These are phyloP conservation scores for Heliangelus exortis DNA, from an alignment of 2,797 vertebrate species.

Conservation along the genomic window DNA sequence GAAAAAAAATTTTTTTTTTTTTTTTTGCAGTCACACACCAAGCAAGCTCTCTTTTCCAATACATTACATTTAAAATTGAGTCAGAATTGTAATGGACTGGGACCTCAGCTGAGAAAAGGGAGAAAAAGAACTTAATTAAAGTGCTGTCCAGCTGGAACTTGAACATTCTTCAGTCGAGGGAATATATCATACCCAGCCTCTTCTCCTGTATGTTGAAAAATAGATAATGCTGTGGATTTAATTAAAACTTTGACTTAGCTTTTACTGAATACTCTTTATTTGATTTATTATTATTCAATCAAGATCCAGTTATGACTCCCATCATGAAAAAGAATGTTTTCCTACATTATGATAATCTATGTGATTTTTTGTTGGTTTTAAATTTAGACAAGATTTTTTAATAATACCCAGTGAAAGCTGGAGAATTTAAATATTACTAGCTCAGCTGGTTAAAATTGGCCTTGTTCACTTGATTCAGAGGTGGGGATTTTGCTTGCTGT, in stretches of 20 bases:
- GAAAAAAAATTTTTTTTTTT: background rate
- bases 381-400: background rate
- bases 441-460: background rate
- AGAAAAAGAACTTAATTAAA: conserved; percentile 65
- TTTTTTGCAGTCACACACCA: background rate
- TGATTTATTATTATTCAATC: conserved; percentile 59
- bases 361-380: background rate
- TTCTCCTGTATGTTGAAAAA: conserved; percentile 28
- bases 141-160: conserved; percentile 57
- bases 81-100: conserved; percentile 40
- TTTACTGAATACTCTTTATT: conserved; percentile 49
- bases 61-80: conserved; percentile 24
- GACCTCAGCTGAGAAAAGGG: conserved; percentile 40
- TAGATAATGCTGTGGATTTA: conserved; percentile 57
- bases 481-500: background rate
- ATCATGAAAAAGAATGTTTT: background rate
- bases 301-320: background rate
- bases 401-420: background rate
- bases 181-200: conserved; percentile 47
- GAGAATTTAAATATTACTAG: background rate
- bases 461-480: background rate
- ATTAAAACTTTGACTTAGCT: conserved; percentile 57
- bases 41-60: conserved; percentile 40
- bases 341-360: background rate
- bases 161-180: conserved; percentile 31